Evolutionary conservation across 1,140 invertebrate species (phyloP), one percentile per base, ranked within the genome.

Genomic region (Hetaerina americana): DNA sequence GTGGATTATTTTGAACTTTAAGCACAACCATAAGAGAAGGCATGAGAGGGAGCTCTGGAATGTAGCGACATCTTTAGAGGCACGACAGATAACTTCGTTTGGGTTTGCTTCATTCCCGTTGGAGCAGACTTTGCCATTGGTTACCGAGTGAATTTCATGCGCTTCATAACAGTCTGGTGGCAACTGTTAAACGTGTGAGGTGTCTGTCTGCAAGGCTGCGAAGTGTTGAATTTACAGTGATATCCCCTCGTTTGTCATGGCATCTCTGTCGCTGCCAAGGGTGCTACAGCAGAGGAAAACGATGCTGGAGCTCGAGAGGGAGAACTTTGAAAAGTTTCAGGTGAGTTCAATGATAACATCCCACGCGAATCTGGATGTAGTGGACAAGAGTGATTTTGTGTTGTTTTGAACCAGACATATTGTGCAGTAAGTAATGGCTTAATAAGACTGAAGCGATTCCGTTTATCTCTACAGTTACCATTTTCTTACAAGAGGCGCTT

Each of bases 321-420:
- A 91, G 79, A 87, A 88, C 74, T 91, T 91, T 77, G 88, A 90
- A 79, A 91, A 91, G 79, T 87, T 87, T 76, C 89, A 92, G 88
- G 90, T 92, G 80, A 71, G 74, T 73, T 40, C 5, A 69, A 57
- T 57, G 40, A 57, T n/a, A 57, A 57, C 40, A 57, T 57, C 40
- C 40, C 40, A 57, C 40, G 40, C 40, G n/a, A n/a, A n/a, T n/a
- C n/a, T n/a, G n/a, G n/a, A n/a, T n/a, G n/a, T n/a, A n/a, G n/a
- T n/a, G n/a, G n/a, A n/a, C n/a, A n/a, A n/a, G n/a, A n/a, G n/a
- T n/a, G n/a, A n/a, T n/a, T n/a, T n/a, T n/a, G n/a, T n/a, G n/a
- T n/a, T n/a, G n/a, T n/a, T n/a, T n/a, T n/a, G n/a, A n/a, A n/a
- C n/a, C n/a, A n/a, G n/a, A n/a, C n/a, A n/a, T n/a, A n/a, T n/a